Percentiles rank a stretch among this genome's conserved stretches.
Evolutionary conservation across 2,113 vertebrate genomes (phyloP).

Genomic region (Prionailurus bengalensis): DNA sequence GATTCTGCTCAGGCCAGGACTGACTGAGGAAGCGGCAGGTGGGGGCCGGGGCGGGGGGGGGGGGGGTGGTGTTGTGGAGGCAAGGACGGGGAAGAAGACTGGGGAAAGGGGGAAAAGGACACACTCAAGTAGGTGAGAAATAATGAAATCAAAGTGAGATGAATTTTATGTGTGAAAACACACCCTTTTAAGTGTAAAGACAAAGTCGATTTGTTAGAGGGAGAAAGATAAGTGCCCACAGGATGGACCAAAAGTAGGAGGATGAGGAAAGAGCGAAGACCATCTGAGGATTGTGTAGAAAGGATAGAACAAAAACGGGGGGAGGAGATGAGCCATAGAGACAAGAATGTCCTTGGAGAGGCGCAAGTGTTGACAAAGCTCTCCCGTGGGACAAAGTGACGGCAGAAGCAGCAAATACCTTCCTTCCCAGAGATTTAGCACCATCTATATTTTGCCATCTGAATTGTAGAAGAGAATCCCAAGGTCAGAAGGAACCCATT

Average conservation of each 20-base stretch:
- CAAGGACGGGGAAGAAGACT: neutral
- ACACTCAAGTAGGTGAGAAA: neutral
- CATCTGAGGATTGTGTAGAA: neutral
- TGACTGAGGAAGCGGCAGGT: neutral
- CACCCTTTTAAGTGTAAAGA: neutral
- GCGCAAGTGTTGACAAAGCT: fast-evolving
- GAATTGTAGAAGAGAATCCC: neutral
- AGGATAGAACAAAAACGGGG: neutral
- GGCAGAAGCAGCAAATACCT: neutral
- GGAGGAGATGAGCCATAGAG: neutral
- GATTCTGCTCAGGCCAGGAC: neutral
- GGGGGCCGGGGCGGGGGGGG: neutral
- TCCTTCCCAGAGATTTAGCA: neutral
- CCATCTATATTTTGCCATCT: neutral
- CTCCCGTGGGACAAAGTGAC: neutral
- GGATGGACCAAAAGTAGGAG: neutral
- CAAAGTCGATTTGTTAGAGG: neutral
- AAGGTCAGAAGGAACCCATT: neutral
- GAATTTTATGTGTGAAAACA: slow-evolving; percentile 21
- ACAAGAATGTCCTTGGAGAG: neutral
- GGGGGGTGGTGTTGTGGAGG: neutral
- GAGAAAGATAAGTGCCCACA: neutral
- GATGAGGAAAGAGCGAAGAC: neutral
- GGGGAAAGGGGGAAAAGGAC: neutral
- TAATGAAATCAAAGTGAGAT: neutral